A percentile compares a stretch with the other conserved stretches of the same genome.
Conservation (phyloP, 2,888 invertebrate genomes). For the Agrenia bidenticulata region DNA sequence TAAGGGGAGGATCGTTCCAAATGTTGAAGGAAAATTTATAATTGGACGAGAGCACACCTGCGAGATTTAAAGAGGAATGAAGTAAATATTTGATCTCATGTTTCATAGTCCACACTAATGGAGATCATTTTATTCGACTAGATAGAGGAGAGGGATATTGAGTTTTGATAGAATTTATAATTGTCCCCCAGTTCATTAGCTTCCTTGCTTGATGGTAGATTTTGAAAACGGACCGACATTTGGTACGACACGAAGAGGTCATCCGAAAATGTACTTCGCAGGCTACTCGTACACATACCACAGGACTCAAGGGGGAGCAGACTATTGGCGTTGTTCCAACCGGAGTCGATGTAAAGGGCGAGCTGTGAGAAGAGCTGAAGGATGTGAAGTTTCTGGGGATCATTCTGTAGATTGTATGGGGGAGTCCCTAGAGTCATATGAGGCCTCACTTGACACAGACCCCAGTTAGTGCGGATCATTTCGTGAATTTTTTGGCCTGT, state of each 20-base stretch:
- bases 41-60: conserved; percentile 29
- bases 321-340: conserved; percentile 22
- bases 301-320: conserved; percentile 22
- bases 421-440: neutral
- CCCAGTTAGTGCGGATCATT: too few species aligned
- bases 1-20: conserved; percentile 24
- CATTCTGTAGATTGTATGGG: neutral
- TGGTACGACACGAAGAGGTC: conserved; percentile 17
- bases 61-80: neutral
- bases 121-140: too few species aligned
- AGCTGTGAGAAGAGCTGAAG: neutral
- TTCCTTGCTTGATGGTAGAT: too few species aligned
- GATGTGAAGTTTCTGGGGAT: neutral
- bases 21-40: conserved; percentile 23
- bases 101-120: too few species aligned
- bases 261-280: conserved; percentile 20
- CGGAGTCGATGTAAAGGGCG: conserved; percentile 1
- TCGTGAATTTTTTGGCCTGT: too few species aligned
- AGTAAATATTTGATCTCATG: too few species aligned
- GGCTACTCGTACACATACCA: conserved; percentile 21
- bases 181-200: too few species aligned
- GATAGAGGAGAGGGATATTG: too few species aligned
- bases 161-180: too few species aligned
- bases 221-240: conserved; percentile 5
- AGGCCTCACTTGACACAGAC: too few species aligned